phyloP scores from a whole-genome alignment of 2,888 invertebrate genomes.

The Polylopha cassiicola region DNA sequence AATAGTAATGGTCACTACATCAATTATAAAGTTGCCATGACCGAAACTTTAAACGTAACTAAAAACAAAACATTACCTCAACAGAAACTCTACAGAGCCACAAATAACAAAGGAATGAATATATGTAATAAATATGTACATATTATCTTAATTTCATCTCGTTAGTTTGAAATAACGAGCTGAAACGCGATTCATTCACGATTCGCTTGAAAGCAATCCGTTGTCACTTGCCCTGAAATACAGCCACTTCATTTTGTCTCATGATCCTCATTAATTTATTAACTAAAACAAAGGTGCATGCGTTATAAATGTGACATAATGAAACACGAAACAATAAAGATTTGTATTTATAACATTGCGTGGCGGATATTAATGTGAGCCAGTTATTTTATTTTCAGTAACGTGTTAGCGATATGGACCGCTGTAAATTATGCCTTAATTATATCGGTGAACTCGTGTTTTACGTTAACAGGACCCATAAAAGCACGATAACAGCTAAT shows the following conservation, averaged over 20 bases:
- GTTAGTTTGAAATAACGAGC: no score
- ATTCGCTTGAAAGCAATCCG: conserved; percentile 7
- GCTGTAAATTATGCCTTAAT: conserved; percentile 66
- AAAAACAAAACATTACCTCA: no score
- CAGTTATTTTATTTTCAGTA: conserved; percentile 54
- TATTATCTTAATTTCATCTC: no score
- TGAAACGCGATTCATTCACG: no score
- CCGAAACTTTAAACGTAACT: no score
- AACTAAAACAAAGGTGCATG: conserved; percentile 2
- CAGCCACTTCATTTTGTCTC: background rate
- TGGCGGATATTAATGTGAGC: conserved; percentile 49
- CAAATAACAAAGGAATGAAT: no score
- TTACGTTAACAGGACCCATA: conserved; percentile 51
- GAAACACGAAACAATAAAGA: conserved; percentile 46
- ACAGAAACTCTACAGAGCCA: no score
- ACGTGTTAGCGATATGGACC: conserved; percentile 59
- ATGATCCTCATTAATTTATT: conserved; percentile 5
- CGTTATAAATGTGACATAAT: conserved; percentile 8
- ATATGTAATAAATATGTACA: no score
- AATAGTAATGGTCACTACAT: no score
- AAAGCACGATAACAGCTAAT: conserved; percentile 42
- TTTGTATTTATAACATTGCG: conserved; percentile 59
- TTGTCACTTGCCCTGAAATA: conserved; percentile 3
- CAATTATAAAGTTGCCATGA: no score
- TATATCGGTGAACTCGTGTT: conserved; percentile 53